These are phyloP conservation scores for Agrochola lychnidis DNA, from an alignment of 2,888 invertebrate genomes.

Conservation along the genomic window DNA sequence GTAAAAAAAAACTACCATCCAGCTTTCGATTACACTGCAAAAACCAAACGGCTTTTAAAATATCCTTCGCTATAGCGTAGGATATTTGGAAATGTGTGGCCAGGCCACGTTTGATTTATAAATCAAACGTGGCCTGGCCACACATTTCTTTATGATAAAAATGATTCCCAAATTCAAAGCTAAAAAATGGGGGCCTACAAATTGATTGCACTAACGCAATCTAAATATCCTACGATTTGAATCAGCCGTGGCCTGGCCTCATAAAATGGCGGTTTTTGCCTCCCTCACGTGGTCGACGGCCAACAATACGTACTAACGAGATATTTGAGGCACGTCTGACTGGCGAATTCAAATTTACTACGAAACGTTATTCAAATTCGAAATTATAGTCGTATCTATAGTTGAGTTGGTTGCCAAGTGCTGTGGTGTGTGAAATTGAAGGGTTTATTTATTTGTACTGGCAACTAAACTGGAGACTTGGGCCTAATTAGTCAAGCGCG, in stretches of 20 bases:
- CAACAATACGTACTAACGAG: constrained; percentile 67
- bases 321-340: constrained; percentile 64
- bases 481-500: background rate
- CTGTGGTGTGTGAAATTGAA: constrained; percentile 6
- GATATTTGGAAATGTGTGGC: no score
- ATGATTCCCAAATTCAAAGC: background rate
- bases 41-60: background rate
- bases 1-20: no score
- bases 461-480: background rate
- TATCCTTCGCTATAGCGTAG: background rate
- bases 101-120: background rate
- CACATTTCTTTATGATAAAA: background rate
- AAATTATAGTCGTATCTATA: constrained; percentile 47
- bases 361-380: constrained; percentile 61
- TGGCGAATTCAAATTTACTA: constrained; percentile 64
- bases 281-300: constrained; percentile 50
- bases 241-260: constrained; percentile 23
- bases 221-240: constrained; percentile 36
- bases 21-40: background rate
- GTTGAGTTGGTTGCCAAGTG: background rate
- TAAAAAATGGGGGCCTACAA: background rate
- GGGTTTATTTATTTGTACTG: constrained; percentile 4
- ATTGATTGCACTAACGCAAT: constrained; percentile 22
- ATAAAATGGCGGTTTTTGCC: constrained; percentile 47
- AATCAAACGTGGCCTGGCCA: background rate